phyloP scores from a whole-genome alignment of 2,113 vertebrate species.

The Pluvialis apricaria region DNA sequence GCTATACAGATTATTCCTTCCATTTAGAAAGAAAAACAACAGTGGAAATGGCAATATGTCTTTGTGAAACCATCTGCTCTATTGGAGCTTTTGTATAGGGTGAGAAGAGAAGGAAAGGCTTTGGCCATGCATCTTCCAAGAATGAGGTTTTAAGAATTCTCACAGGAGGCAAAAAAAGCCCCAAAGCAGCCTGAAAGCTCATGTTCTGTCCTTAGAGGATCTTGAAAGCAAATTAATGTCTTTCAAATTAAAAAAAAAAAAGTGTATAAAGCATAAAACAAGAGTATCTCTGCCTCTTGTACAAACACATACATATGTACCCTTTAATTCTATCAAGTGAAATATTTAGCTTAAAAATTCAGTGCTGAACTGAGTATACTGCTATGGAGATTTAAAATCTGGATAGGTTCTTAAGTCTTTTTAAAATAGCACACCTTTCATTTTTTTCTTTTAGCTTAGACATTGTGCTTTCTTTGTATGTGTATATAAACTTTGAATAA shows the following conservation, averaged over 20 bases:
- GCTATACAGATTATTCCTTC: not conserved
- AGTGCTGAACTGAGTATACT: not conserved
- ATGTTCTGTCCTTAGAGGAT: not conserved
- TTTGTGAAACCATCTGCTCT: not conserved
- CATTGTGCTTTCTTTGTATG: not conserved
- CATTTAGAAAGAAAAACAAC: not conserved
- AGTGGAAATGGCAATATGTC: not conserved
- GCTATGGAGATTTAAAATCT: not conserved
- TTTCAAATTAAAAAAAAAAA: not conserved
- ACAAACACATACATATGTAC: not conserved
- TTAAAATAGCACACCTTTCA: not conserved
- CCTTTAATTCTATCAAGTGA: not conserved
- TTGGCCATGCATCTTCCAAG: not conserved
- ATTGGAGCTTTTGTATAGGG: not conserved
- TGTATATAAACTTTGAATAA: not conserved
- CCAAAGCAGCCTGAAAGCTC: not conserved
- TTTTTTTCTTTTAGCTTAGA: not conserved
- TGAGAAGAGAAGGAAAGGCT: not conserved
- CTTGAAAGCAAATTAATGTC: not conserved
- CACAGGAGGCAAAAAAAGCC: not conserved
- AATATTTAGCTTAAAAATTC: not conserved
- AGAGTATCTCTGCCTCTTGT: not conserved
- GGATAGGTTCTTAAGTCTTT: not conserved
- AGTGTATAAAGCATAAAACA: not conserved
- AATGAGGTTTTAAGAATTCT: not conserved